Evolutionary conservation across 1,140 invertebrate species (phyloP).

Genomic region (Bilobella aurantiaca): DNA sequence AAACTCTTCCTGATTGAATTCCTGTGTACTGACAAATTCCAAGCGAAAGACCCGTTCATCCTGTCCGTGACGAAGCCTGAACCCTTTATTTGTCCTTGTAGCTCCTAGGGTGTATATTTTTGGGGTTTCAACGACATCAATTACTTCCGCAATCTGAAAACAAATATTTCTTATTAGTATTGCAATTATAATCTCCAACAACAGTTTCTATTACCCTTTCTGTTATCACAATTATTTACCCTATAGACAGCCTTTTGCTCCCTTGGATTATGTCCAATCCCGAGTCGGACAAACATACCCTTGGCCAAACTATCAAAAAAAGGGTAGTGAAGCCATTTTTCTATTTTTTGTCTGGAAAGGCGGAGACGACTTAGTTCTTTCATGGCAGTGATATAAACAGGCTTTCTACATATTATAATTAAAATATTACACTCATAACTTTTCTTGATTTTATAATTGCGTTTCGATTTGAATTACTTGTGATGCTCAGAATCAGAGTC

Average conservation of each 20-base stretch:
- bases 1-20: conserved; percentile 88
- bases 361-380: conserved; percentile 73
- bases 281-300: conserved; percentile 91
- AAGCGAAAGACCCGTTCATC: conserved; percentile 87
- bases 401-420: conserved; percentile 4
- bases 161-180: conserved; percentile 19
- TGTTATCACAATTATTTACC: too few relatives aligned
- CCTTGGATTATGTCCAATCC: conserved; percentile 81
- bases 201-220: too few relatives aligned
- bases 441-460: too few relatives aligned
- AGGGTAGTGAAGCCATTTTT: conserved; percentile 87
- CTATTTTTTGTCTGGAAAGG: conserved; percentile 82
- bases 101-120: conserved; percentile 85
- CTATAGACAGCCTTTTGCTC: conserved; percentile 67
- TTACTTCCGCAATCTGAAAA: conserved; percentile 71
- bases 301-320: conserved; percentile 81
- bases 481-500: conserved; percentile 42
- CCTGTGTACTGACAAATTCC: conserved; percentile 95
- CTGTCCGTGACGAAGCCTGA: conserved; percentile 65
- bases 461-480: too few relatives aligned
- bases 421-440: conserved; percentile 6
- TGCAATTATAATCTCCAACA: conserved; percentile 5
- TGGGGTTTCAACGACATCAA: conserved; percentile 87
- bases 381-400: neutral
- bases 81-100: conserved; percentile 84